Evolutionary conservation across 2,797 vertebrate species (phyloP).

Genomic region (Takifugu ocellatus): DNA sequence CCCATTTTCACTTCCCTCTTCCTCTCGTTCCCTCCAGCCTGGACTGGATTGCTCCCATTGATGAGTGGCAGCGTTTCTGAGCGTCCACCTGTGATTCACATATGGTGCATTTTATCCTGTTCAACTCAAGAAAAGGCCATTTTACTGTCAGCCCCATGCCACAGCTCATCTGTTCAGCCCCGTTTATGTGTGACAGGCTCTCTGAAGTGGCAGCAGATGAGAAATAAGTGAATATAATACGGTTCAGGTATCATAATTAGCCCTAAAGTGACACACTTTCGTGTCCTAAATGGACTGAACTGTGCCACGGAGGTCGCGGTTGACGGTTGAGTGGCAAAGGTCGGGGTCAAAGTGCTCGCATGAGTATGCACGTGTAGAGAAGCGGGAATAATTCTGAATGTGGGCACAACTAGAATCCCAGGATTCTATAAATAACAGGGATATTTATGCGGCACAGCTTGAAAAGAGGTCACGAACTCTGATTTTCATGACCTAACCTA

Average conservation of each 20-base stretch:
- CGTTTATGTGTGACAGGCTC: too few species aligned
- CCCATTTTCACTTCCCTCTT: too few species aligned
- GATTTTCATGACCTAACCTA: conserved; percentile 8
- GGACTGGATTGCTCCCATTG: too few species aligned
- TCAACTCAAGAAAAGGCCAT: too few species aligned
- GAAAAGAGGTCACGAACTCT: neutral
- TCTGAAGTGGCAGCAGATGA: too few species aligned
- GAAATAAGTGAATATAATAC: conserved; percentile 6
- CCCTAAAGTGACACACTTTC: conserved; percentile 50
- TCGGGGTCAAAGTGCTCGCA: conserved; percentile 20
- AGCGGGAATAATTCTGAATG: neutral
- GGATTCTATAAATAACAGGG: conserved; percentile 37
- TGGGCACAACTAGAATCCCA: conserved; percentile 19
- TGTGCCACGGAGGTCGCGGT: conserved; percentile 21
- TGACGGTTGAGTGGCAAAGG: conserved; percentile 39
- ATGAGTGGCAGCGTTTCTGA: too few species aligned
- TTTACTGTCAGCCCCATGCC: neutral
- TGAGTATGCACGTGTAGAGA: neutral
- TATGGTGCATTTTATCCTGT: too few species aligned
- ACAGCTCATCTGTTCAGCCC: neutral
- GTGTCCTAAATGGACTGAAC: conserved; percentile 40
- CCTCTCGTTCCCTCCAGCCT: too few species aligned
- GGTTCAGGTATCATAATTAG: conserved; percentile 53
- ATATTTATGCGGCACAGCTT: conserved; percentile 15
- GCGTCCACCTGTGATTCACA: too few species aligned